Base-by-base conservation (phyloP, 1,140 invertebrate genomes). In the Panulirus ornatus region DNA sequence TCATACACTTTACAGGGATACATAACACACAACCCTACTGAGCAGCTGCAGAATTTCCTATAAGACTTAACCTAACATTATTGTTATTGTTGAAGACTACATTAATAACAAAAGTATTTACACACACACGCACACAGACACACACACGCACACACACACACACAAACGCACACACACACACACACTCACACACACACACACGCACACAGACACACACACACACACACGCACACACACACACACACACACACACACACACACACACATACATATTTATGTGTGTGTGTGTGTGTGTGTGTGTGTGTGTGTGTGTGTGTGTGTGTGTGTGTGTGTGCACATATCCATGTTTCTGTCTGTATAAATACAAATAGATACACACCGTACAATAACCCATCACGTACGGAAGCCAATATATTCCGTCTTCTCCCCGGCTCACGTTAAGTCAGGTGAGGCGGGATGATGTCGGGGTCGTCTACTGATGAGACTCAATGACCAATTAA, bases 161-260 rank as follows among this genome's bases (percentile, higher is more conserved):
- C 51, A 58, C 51, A 66, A 6, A 66, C 5, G 34, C 63, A 66
- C 5, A 66, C 5, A 66, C 63, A 66, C 19, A 66, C 5, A 66
- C 5, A 66, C 63, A 66, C 63, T 27, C 63, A 66, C 63, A 66
- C 63, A 66, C 63, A 66, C 63, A 66, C 19, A 66, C 63, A 66
- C 19, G 34, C 63, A 66, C 19, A 66, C 63, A 66, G 6, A 66
- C 63, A 66, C 19, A 66, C 63, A 66, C 19, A 66, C 63, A 66
- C 19, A 66, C 63, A 66, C 19, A 66, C 63, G 34, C 19, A 66
- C 63, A 66, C 19, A 66, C 63, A 66, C 19, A 66, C 63, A 66
- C 19, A 66, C 63, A 66, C 19, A 66, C 63, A 66, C 19, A 66
- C 63, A 58, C 27, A 8, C 27, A 8, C 27, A 8, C 27, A 8